A percentile compares a stretch with the other conserved stretches of the same genome.
These are phyloP conservation scores for Lamprotornis superbus DNA, from an alignment of 2,113 vertebrate species.

Conservation along the genomic window DNA sequence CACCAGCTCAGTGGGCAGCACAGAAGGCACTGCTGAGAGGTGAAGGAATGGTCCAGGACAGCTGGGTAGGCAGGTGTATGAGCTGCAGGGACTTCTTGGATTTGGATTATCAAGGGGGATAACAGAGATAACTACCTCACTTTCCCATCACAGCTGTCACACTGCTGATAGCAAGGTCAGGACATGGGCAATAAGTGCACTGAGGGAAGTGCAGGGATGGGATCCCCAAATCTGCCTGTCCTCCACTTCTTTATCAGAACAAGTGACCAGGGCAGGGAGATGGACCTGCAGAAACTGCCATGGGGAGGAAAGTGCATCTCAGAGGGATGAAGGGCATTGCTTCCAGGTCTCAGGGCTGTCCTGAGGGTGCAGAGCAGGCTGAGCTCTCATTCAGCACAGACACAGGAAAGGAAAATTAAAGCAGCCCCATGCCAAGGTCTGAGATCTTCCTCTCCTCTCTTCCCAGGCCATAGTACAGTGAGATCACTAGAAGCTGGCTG, in stretches of 20 bases:
- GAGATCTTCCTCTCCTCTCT: neutral
- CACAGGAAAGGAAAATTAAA: neutral
- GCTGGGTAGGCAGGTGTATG: neutral
- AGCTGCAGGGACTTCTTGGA: neutral
- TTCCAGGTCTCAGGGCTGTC: neutral
- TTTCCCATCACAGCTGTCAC: neutral
- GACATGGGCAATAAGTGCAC: neutral
- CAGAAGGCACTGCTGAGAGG: neutral
- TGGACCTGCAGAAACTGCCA: neutral
- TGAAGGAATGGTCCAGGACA: neutral
- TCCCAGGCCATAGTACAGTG: neutral
- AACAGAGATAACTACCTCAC: neutral
- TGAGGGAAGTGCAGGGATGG: neutral
- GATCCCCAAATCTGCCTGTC: neutral
- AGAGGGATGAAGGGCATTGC: neutral
- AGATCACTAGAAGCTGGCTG: neutral
- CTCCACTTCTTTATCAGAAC: neutral
- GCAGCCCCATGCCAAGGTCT: neutral
- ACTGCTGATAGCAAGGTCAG: neutral
- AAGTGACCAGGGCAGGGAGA: neutral
- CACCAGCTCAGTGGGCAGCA: neutral
- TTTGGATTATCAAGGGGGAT: neutral
- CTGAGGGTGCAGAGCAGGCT: neutral
- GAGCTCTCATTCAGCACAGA: neutral
- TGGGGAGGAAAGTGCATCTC: neutral